Evolutionary conservation across 2,797 vertebrate species (phyloP), one percentile per base, ranked within the genome.

Genomic region (Siniperca undulata): DNA sequence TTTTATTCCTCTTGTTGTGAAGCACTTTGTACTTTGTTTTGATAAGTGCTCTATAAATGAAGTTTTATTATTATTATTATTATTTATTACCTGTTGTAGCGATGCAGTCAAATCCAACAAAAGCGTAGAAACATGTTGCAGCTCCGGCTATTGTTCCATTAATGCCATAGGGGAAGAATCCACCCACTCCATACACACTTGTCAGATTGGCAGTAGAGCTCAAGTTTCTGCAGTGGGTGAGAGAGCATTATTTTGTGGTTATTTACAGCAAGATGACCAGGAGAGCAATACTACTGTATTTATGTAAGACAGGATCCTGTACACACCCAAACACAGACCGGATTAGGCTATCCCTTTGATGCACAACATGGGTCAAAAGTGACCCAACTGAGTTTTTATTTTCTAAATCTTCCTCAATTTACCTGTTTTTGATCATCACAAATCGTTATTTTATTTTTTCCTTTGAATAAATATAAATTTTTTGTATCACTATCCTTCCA

Each of bases 91-190:
- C 96, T 66, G 92, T 97, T 24, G 97, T 97, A 30, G 97, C 96
- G 0, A 98, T 97, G 92, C 97, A 97, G 92, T 97, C 97, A 89
- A 98, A 98, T 5, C 97, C 97, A 89, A 97, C 96, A 82, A 98
- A 98, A n/a, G 97, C 97, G 74, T 97, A 98, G 92, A 98, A 98
- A 84, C 97, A 98, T 0, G 96, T 93, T 3, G 97, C 97, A 40
- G 97, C 97, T 88, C 97, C 97, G 1, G 96, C 94, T 88, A 98
- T 44, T 0, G 95, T 98, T 56, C 97, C 97, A 36, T 85, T 86
- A 17, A 97, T 89, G 59, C 97, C 96, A 40, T 95, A 97, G 0
- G 97, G 97, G 88, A 97, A 96, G 92, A 98, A 98, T 30, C 97
- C 97, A 9, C 97, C 97, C 0, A 1, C 56, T 40, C 97, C 97